Conservation (phyloP, 2,797 vertebrate species). For the Erpetoichthys calabaricus region DNA sequence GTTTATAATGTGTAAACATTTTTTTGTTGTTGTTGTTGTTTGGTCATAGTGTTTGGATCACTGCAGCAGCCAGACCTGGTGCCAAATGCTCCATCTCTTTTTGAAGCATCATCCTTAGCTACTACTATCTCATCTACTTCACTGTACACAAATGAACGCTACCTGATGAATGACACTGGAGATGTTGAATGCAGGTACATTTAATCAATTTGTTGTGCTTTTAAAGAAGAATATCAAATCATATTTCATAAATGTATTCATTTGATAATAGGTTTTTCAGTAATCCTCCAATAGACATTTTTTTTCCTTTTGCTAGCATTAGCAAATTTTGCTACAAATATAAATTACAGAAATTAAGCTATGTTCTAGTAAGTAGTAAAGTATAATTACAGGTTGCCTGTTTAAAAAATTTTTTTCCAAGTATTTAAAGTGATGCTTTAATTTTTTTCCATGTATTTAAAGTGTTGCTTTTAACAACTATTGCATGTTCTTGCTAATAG, state of each 20-base stretch:
- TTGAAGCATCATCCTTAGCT: constrained; percentile 54
- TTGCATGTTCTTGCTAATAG: too few relatives aligned
- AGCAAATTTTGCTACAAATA: too few relatives aligned
- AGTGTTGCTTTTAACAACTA: too few relatives aligned
- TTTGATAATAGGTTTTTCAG: background rate
- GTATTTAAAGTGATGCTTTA: too few relatives aligned
- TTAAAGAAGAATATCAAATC: constrained; percentile 3
- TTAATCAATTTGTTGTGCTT: background rate
- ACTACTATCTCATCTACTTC: constrained; percentile 60
- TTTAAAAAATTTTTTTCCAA: too few relatives aligned
- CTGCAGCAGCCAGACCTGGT: constrained; percentile 47
- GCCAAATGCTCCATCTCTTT: constrained; percentile 47
- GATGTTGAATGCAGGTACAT: constrained; percentile 53
- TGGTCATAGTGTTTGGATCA: constrained; percentile 36
- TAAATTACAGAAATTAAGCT: too few relatives aligned
- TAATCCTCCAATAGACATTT: too few relatives aligned
- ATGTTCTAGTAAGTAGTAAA: too few relatives aligned
- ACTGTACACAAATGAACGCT: constrained; percentile 38
- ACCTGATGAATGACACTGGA: constrained; percentile 31
- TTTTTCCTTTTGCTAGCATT: too few relatives aligned
- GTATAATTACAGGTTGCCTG: too few relatives aligned
- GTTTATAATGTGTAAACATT: too few relatives aligned
- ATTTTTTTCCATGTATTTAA: too few relatives aligned
- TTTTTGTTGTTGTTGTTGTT: background rate
- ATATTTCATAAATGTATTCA: background rate